These are phyloP conservation scores for Argyrosomus japonicus DNA, from an alignment of 2,113 vertebrate species.

Conservation along the genomic window DNA sequence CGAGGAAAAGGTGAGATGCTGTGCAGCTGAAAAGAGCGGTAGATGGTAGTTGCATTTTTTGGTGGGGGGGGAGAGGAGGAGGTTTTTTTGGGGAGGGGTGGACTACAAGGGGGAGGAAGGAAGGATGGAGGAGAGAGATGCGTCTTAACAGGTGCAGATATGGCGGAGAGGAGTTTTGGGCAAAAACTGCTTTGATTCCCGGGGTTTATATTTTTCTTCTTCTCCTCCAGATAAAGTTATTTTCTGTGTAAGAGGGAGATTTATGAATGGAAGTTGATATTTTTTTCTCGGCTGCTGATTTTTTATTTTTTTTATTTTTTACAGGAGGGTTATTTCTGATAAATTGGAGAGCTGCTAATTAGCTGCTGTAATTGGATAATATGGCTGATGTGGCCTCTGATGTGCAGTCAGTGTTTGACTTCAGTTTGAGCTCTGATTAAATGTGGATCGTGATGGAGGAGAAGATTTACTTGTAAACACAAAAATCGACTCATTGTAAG, in stretches of 20 bases:
- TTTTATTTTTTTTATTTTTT: not conserved
- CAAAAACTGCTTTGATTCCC: slow-evolving; percentile 26
- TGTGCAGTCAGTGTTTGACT: not conserved
- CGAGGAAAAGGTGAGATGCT: not conserved
- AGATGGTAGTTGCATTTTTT: slow-evolving; percentile 16
- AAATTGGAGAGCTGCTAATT: slow-evolving; percentile 34
- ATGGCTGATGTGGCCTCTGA: slow-evolving; percentile 22
- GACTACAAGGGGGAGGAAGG: slow-evolving; percentile 1
- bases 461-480: not conserved
- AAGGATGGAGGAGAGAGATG: slow-evolving; percentile 58
- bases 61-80: no score
- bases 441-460: slow-evolving; percentile 3
- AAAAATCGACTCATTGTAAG: not conserved
- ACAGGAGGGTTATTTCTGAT: not conserved
- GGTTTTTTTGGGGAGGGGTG: slow-evolving; percentile 1
- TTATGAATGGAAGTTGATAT: not conserved
- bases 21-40: slow-evolving; percentile 2
- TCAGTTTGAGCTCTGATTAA: not conserved
- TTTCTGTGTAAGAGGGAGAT: not conserved
- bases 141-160: slow-evolving; percentile 84
- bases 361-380: slow-evolving; percentile 52
- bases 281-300: not conserved
- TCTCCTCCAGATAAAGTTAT: slow-evolving; percentile 24
- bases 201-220: not conserved
- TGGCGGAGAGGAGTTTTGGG: slow-evolving; percentile 75